Percentiles rank a stretch among this genome's conserved stretches.
Conservation (phyloP, 2,888 invertebrate genomes). For the Eristalinus aeneus region DNA sequence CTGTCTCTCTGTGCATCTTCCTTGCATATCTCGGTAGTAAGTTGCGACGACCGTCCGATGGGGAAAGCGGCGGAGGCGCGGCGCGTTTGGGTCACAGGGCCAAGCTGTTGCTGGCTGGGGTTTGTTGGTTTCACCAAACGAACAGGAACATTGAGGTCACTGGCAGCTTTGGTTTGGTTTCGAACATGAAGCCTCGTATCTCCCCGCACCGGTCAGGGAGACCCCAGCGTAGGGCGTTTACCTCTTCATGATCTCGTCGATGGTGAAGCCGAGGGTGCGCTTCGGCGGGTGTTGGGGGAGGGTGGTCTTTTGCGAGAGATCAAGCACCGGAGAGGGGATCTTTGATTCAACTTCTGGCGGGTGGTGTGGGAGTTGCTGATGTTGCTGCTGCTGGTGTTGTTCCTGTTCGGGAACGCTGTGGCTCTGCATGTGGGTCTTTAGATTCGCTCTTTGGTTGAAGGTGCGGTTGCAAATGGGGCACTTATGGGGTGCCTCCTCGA, state of each 20-base stretch:
- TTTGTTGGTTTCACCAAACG: slow-evolving; percentile 42
- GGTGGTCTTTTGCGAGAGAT: slow-evolving; percentile 82
- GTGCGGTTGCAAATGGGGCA: slow-evolving; percentile 93
- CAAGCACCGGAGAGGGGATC: slow-evolving; percentile 79
- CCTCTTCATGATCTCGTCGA: slow-evolving; percentile 94
- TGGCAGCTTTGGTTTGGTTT: slow-evolving; percentile 68
- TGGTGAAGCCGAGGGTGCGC: slow-evolving; percentile 88
- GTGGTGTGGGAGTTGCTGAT: not conserved
- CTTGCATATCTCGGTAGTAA: not conserved
- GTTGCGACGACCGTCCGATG: slow-evolving; percentile 25
- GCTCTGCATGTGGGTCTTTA: slow-evolving; percentile 94
- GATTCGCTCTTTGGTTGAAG: slow-evolving; percentile 95
- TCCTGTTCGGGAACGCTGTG: slow-evolving; percentile 82
- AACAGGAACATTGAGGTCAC: slow-evolving; percentile 67
- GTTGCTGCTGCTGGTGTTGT: not conserved
- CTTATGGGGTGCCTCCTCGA: slow-evolving; percentile 96
- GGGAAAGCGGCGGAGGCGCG: slow-evolving; percentile 35
- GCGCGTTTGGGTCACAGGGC: slow-evolving; percentile 4
- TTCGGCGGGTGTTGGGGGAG: slow-evolving; percentile 76
- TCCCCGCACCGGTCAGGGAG: slow-evolving; percentile 34
- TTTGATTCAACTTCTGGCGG: slow-evolving; percentile 31
- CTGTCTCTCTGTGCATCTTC: not conserved
- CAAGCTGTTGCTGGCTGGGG: slow-evolving; percentile 7
- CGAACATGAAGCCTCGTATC: slow-evolving; percentile 55
- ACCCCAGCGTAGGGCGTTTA: slow-evolving; percentile 79